Base-by-base conservation (phyloP, 2,888 invertebrate genomes). In the Poecilus cupreus region DNA sequence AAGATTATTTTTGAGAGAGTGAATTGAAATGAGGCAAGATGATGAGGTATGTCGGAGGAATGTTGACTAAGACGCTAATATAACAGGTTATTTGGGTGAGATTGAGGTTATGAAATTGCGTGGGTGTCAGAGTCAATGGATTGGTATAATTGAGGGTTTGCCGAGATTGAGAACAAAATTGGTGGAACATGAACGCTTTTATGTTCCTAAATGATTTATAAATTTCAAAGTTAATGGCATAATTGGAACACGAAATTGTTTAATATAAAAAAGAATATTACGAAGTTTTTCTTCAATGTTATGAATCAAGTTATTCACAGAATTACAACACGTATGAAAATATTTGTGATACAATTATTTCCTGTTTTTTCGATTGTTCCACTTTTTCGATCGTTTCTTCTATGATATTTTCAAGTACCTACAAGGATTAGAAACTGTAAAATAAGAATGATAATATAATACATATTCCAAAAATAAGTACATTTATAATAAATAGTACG, bases 51-150 rank as follows among this genome's bases (percentile, higher is more conserved):
- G 43, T 43, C 43, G 24, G 5, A 8, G 3, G 22, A 11, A 20
- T 11, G 26, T 24, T 24, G 60, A 20, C 60, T 60, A 60, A 60
- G 60, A 60, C 24, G 24, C 60, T 60, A 60, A 60, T 60, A 60
- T 60, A 60, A 60, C 60, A 60, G 60, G 60, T 60, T 60, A 60
- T 22, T 60, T 24, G 60, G 60, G 60, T 24, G 60, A 60, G 26
- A 60, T 60, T 60, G 60, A 60, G 60, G 60, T 60, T 60, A 60
- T 60, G 60, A 60, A 60, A 60, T 60, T 60, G 60, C 60, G 60
- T 60, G 60, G 60, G 60, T 60, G 60, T 24, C 60, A 60, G 60
- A 60, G 13, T 60, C 60, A 60, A 60, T 60, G 60, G 60, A 60
- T 60, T 60, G 60, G 13, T 60, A 60, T 60, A 60, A 60, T 60